Conservation (phyloP, 2,113 vertebrate species). For the Gallinago jamesoni region DNA sequence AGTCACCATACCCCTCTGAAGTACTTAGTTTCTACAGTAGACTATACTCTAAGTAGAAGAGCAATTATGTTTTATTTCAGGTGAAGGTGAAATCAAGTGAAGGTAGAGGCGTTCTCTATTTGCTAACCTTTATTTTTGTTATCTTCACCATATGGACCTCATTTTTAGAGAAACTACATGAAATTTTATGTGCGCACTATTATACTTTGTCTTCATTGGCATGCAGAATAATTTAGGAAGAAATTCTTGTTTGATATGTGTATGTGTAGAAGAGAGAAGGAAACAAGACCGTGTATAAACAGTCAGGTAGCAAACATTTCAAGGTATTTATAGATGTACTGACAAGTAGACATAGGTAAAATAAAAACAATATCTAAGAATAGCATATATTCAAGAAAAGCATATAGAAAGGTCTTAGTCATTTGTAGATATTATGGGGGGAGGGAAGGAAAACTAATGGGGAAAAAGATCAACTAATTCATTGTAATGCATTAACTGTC, state of each 20-base stretch:
- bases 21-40: not conserved
- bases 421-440: not conserved
- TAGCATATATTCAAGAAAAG: not conserved
- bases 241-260: not conserved
- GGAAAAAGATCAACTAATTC: not conserved
- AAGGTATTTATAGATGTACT: not conserved
- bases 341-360: not conserved
- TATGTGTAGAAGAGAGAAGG: not conserved
- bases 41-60: not conserved
- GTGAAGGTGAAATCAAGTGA: not conserved
- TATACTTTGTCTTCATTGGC: not conserved
- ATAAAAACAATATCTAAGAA: not conserved
- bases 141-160: not conserved
- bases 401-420: not conserved
- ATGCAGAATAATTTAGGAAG: not conserved
- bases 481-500: not conserved
- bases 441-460: not conserved
- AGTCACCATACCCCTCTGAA: not conserved
- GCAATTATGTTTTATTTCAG: not conserved
- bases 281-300: not conserved
- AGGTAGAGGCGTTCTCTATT: not conserved
- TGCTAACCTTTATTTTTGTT: not conserved
- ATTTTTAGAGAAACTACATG: not conserved
- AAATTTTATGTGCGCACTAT: not conserved
- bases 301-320: not conserved